A percentile compares a stretch with the other conserved stretches of the same genome.
Conservation (phyloP, 1,140 invertebrate species). For the Lutraria rhynchaena region DNA sequence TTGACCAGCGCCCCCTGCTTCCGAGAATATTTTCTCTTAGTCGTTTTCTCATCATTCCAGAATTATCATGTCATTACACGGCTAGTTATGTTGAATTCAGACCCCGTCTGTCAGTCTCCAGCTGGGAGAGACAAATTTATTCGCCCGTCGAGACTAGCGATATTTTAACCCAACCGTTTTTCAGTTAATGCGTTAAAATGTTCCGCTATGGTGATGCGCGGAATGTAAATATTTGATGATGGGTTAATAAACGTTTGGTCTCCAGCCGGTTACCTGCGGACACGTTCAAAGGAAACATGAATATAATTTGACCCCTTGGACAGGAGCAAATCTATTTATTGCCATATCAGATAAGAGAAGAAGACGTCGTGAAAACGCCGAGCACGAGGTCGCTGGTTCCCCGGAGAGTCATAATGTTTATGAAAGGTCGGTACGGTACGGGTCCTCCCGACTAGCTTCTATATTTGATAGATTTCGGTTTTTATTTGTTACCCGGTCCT, state of each 20-base stretch:
- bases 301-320: constrained; percentile 42
- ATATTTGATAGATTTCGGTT: too few species aligned
- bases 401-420: not conserved
- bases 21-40: not conserved
- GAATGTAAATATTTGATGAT: constrained; percentile 47
- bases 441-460: not conserved
- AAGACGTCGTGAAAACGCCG: constrained; percentile 2
- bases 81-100: constrained; percentile 28
- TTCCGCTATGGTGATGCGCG: constrained; percentile 33
- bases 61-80: constrained; percentile 40
- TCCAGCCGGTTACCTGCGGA: constrained; percentile 16
- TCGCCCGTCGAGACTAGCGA: not conserved
- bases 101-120: constrained; percentile 9
- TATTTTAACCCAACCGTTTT: not conserved
- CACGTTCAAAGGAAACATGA: constrained; percentile 30
- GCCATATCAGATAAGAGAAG: constrained; percentile 22
- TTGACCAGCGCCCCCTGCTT: constrained; percentile 14
- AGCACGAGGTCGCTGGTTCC: not conserved
- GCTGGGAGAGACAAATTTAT: constrained; percentile 39
- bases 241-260: constrained; percentile 15
- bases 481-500: too few species aligned
- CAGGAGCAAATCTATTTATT: constrained; percentile 32
- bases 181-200: constrained; percentile 10
- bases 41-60: not conserved
- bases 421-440: constrained; percentile 3